Base-by-base conservation (phyloP, 2,888 invertebrate species). In the Drosophila limbata region DNA sequence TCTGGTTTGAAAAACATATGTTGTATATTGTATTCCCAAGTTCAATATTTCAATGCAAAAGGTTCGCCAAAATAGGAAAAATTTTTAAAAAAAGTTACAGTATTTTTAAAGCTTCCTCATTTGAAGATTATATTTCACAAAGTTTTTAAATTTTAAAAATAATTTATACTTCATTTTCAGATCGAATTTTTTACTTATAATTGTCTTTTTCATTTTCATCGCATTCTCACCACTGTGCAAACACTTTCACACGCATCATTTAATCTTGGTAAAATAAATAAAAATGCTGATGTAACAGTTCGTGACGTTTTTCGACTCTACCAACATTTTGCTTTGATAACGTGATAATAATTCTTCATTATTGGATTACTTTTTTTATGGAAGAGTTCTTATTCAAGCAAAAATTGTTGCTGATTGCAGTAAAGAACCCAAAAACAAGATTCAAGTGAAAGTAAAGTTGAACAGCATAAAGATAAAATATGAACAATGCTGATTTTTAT, bases 281-380 rank as follows among this genome's bases (percentile, higher is more conserved):
- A 63, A 68, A 55, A 1, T 44, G 75, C 75, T 77, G 79, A 76
- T 76, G 71, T 79, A 77, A 77, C 71, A 15, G 60, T 79, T 77
- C 56, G 77, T 77, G 77, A 79, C 65, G 79, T 60, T 79, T 68
- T 50, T 28, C 37, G 47, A 51, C 37, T 65, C 39, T 11, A 19
- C 19, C 42, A 55, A 35, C 48, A 44, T 33, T 33, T 53, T 61
- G 47, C 37, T 57, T 35, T 59, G 79, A 75, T 75, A 75, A 77
- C 76, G 76, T 79, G 79, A 79, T 79, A 75, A 74, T 69, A 75
- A 35, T 37, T 21, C 33, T n/a, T 37, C 45, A 77, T 57, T 80
- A 70, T 65, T 71, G 48, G 66, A 74, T 72, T 67, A 70, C 35
- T 56, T 48, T 53, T 42, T 45, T 40, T 53, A 42, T 63, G 47